A percentile compares a stretch with the other conserved stretches of the same genome.
These are phyloP conservation scores for Smittia aterrima DNA, from an alignment of 2,888 invertebrate species.

Conservation along the genomic window DNA sequence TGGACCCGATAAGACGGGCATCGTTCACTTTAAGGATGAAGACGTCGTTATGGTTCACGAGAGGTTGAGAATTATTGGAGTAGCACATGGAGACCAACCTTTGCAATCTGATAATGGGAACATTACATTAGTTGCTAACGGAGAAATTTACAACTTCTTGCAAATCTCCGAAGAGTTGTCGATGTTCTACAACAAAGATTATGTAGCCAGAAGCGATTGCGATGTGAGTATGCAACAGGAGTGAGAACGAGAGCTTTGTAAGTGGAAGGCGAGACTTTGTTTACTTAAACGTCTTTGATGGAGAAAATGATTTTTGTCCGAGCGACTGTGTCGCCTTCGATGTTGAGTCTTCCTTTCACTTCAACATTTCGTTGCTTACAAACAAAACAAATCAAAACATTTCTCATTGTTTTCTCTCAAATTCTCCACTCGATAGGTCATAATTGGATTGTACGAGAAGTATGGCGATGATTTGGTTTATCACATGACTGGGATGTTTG, in stretches of 20 bases:
- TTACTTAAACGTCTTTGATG: too few species aligned
- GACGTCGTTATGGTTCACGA: conserved; percentile 52
- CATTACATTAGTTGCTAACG: conserved; percentile 51
- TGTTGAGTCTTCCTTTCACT: too few species aligned
- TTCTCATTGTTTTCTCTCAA: too few species aligned
- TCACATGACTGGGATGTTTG: conserved; percentile 52
- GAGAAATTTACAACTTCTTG: conserved; percentile 53
- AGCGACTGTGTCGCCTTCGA: too few species aligned
- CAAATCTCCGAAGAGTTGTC: conserved; percentile 50
- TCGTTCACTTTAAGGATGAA: conserved; percentile 47
- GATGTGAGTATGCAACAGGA: too few species aligned
- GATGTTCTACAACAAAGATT: conserved; percentile 46
- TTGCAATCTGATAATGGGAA: conserved; percentile 48
- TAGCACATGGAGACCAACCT: conserved; percentile 51
- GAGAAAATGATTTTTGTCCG: too few species aligned
- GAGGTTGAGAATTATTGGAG: conserved; percentile 50
- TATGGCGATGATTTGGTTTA: conserved; percentile 49
- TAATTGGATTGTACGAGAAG: conserved; percentile 51
- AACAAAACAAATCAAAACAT: too few species aligned
- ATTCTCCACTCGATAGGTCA: too few species aligned
- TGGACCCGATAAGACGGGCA: conserved; percentile 52
- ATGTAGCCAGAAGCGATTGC: conserved; percentile 52
- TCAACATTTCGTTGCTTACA: too few species aligned
- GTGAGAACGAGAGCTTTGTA: too few species aligned
- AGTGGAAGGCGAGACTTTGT: too few species aligned